Evolutionary conservation across 2,797 vertebrate species (phyloP).

Genomic region (Parotocinclus haroldoi): DNA sequence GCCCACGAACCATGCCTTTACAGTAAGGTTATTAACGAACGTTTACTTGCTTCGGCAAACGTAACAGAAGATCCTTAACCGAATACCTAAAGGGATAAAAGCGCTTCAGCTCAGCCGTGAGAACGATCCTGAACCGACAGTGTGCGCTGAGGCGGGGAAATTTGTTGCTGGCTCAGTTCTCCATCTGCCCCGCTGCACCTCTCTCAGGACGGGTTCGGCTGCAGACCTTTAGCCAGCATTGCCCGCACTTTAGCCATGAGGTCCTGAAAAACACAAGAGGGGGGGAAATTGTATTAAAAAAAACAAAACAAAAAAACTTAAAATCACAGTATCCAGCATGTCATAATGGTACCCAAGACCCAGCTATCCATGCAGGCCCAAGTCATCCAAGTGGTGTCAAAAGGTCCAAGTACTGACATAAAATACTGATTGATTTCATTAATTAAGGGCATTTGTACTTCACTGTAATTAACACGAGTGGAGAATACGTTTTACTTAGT

Average conservation of each 20-base stretch:
- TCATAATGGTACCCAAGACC: too few species aligned
- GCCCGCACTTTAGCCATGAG: slow-evolving; percentile 98
- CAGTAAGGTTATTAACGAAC: slow-evolving; percentile 16
- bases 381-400: too few species aligned
- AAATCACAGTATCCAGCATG: too few species aligned
- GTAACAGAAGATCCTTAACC: slow-evolving; percentile 22
- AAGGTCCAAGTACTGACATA: too few species aligned
- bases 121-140: slow-evolving; percentile 1
- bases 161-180: slow-evolving; percentile 31
- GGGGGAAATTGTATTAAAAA: too few species aligned
- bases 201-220: slow-evolving; percentile 82
- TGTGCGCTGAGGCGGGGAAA: slow-evolving; percentile 41
- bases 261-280: slow-evolving; percentile 70
- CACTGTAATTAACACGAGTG: too few species aligned
- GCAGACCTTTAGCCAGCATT: slow-evolving; percentile 94
- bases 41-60: background rate
- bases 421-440: too few species aligned
- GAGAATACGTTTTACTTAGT: too few species aligned
- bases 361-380: too few species aligned
- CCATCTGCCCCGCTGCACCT: slow-evolving; percentile 35
- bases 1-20: slow-evolving; percentile 22
- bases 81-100: slow-evolving; percentile 36
- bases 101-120: slow-evolving; percentile 15
- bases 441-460: too few species aligned
- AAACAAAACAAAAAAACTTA: slow-evolving; percentile 23